Evolutionary conservation across 2,888 invertebrate species (phyloP).

Genomic region (Hirtodrosophila histrioides): DNA sequence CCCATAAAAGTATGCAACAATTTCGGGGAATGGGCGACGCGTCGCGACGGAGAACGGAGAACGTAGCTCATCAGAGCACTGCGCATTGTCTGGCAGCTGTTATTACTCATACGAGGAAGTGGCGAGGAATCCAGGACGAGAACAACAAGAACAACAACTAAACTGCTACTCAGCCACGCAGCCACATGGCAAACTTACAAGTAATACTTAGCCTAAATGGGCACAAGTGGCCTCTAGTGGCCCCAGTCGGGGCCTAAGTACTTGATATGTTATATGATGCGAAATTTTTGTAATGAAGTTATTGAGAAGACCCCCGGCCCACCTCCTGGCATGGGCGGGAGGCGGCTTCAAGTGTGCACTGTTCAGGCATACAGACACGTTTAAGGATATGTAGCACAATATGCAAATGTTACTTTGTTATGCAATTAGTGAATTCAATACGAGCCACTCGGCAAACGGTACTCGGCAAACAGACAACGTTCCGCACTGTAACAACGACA

Average conservation of each 20-base stretch:
- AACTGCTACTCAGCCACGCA: constrained; percentile 70
- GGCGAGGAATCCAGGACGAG: constrained; percentile 1
- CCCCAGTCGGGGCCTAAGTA: constrained; percentile 30
- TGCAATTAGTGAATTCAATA: constrained; percentile 82
- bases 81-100: constrained; percentile 66
- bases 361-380: constrained; percentile 33
- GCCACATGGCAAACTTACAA: constrained; percentile 78
- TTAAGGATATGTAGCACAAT: constrained; percentile 75
- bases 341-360: constrained; percentile 18
- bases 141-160: constrained; percentile 25
- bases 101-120: constrained; percentile 31
- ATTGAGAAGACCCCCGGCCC: constrained; percentile 54
- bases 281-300: constrained; percentile 75
- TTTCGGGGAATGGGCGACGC: constrained; percentile 10
- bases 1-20: constrained; percentile 71
- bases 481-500: constrained; percentile 31
- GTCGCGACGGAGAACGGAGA: too few relatives aligned
- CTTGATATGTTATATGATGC: constrained; percentile 64
- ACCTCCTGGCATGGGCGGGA: background rate
- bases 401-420: constrained; percentile 81
- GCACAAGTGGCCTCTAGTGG: constrained; percentile 63
- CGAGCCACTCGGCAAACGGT: constrained; percentile 65
- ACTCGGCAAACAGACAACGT: constrained; percentile 66
- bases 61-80: background rate
- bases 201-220: constrained; percentile 78